Evolutionary conservation across 2,797 vertebrate species (phyloP), one percentile per base, ranked within the genome.

Genomic region (Amazona finschi): DNA sequence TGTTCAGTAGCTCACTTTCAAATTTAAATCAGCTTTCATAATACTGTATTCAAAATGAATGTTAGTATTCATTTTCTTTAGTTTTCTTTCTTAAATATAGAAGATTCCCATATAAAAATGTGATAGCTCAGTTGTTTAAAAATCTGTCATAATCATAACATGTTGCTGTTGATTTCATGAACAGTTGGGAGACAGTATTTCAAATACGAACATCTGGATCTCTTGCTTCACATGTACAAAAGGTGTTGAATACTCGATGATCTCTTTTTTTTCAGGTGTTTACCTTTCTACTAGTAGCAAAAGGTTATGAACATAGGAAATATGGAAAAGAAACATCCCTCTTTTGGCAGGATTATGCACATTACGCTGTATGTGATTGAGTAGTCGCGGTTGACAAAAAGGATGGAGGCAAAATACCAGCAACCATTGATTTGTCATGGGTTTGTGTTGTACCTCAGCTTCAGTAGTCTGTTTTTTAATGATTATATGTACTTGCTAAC

Each of bases 311-410:
- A 77, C 77, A 31, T 8, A 82, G 9, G 5, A 47, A 15, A 66
- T 38, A 62, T 20, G 5, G 4, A 31, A 52, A 62, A 5, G 8
- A 9, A 27, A 6, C 1, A 15, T 33, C 16, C 43, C 0, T 39
- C 8, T 64, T 78, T 38, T 53, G 31, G 11, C 33, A 65, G 21
- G 20, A 50, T 77, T 71, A 22, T 28, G 15, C 17, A 3, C 30
- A 31, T 41, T 62, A 9, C 25, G 39, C 69, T 28, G 8, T 11
- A 3, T 78, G 50, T 33, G 47, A 44, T 28, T 20, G 67, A 72
- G 44, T 7, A 57, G 21, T 9, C 43, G 22, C 0, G 3, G 9
- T 11, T 82, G 67, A 27, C 27, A 27, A 24, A 88, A 85, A 38
- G 15, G 19, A 19, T 60, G 24, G 41, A 79, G 57, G 74, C 47